Conservation (phyloP, 2,888 invertebrate genomes). For the Cylindroiulus punctatus region DNA sequence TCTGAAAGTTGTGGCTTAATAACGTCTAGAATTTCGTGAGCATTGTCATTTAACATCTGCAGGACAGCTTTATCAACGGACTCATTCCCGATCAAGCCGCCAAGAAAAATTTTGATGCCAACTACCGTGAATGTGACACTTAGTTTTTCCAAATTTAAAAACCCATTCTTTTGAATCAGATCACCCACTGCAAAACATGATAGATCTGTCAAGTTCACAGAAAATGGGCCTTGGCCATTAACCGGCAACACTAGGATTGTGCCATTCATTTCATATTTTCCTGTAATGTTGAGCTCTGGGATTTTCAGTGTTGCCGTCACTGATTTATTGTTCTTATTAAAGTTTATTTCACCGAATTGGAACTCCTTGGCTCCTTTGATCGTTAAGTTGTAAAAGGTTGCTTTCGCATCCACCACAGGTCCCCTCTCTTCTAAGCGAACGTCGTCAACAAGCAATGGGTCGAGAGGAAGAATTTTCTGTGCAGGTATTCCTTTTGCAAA, state of each 20-base stretch:
- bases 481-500: neutral
- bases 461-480: slow-evolving; percentile 39
- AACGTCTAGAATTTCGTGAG: neutral
- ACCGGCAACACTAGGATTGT: slow-evolving; percentile 52
- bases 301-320: neutral
- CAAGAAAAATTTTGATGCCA: slow-evolving; percentile 70
- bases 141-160: slow-evolving; percentile 69
- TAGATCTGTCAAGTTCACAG: neutral
- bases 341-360: neutral
- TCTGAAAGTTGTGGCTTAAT: neutral
- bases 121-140: slow-evolving; percentile 71
- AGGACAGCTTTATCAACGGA: slow-evolving; percentile 84
- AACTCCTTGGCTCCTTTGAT: slow-evolving; percentile 36
- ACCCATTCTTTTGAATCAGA: neutral
- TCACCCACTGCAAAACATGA: neutral
- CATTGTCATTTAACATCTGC: slow-evolving; percentile 77
- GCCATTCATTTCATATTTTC: slow-evolving; percentile 44
- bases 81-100: slow-evolving; percentile 77
- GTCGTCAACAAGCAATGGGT: slow-evolving; percentile 36
- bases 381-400: neutral
- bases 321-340: neutral
- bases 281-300: neutral
- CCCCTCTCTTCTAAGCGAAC: neutral
- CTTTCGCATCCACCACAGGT: slow-evolving; percentile 42
- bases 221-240: slow-evolving; percentile 48